Evolutionary conservation across 2,888 invertebrate genomes (phyloP).

Genomic region (Mythimna albipuncta): DNA sequence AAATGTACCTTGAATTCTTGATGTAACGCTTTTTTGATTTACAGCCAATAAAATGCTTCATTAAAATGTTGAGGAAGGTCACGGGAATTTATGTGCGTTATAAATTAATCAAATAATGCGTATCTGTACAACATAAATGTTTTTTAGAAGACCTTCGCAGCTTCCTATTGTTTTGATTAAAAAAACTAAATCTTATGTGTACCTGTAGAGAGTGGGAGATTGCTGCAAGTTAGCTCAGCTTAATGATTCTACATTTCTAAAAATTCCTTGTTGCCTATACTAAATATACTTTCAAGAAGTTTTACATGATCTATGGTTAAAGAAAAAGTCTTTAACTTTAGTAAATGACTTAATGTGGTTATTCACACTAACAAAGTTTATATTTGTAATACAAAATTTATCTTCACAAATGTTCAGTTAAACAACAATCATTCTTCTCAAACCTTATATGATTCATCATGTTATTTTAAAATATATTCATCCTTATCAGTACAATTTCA

Average conservation of each 20-base stretch:
- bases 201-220: neutral
- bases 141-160: slow-evolving; percentile 10
- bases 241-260: no score
- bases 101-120: slow-evolving; percentile 53
- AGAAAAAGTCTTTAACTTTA: neutral
- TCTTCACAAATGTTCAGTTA: neutral
- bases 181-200: neutral
- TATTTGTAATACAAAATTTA: neutral
- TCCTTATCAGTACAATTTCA: slow-evolving; percentile 39
- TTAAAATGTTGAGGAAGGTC: slow-evolving; percentile 56
- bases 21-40: slow-evolving; percentile 44
- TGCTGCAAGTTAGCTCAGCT: neutral
- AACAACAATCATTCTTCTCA: neutral
- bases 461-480: slow-evolving; percentile 14
- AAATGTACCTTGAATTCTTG: slow-evolving; percentile 28
- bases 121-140: slow-evolving; percentile 13
- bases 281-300: neutral
- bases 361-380: no score
- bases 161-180: slow-evolving; percentile 17
- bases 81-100: slow-evolving; percentile 34
- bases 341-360: no score
- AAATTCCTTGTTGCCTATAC: neutral
- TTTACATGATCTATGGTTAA: neutral
- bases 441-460: slow-evolving; percentile 3
- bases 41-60: slow-evolving; percentile 49